Evolutionary conservation across 2,888 invertebrate species (phyloP).

Genomic region (Hirtodrosophila confusa): DNA sequence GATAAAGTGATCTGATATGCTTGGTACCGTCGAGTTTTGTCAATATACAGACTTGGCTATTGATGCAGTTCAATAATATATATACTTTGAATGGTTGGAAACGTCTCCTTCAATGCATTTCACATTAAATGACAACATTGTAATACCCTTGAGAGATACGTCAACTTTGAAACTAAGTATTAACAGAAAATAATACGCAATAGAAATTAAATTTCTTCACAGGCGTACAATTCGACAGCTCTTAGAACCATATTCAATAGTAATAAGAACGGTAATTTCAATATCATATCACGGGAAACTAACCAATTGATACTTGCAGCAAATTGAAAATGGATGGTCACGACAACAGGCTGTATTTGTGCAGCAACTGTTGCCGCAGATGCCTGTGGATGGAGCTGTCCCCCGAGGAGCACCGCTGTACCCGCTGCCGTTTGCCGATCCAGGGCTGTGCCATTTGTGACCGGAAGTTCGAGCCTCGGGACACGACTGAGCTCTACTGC

Average conservation of each 20-base stretch:
- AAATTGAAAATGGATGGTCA: constrained; percentile 1
- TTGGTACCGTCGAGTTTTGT: too few relatives aligned
- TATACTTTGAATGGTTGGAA: too few relatives aligned
- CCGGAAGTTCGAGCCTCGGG: constrained; percentile 44
- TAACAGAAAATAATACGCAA: not conserved
- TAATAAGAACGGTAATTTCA: not conserved
- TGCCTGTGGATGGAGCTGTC: constrained; percentile 49
- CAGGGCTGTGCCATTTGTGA: constrained; percentile 43
- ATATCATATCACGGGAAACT: not conserved
- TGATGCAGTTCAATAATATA: too few relatives aligned
- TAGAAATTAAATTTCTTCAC: not conserved
- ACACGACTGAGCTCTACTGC: constrained; percentile 23
- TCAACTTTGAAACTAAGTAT: not conserved
- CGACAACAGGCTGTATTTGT: constrained; percentile 37
- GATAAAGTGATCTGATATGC: too few relatives aligned
- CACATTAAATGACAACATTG: too few relatives aligned
- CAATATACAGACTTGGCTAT: too few relatives aligned
- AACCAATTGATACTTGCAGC: not conserved
- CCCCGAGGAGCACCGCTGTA: constrained; percentile 48
- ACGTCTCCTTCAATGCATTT: too few relatives aligned
- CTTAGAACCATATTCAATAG: too few relatives aligned
- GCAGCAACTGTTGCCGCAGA: constrained; percentile 43
- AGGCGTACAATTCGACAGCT: too few relatives aligned
- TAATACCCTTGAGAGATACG: constrained; percentile 4
- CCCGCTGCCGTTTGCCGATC: constrained; percentile 31